A percentile compares a stretch with the other conserved stretches of the same genome.
Conservation (phyloP, 2,113 vertebrate species). For the Synchiropus splendidus region DNA sequence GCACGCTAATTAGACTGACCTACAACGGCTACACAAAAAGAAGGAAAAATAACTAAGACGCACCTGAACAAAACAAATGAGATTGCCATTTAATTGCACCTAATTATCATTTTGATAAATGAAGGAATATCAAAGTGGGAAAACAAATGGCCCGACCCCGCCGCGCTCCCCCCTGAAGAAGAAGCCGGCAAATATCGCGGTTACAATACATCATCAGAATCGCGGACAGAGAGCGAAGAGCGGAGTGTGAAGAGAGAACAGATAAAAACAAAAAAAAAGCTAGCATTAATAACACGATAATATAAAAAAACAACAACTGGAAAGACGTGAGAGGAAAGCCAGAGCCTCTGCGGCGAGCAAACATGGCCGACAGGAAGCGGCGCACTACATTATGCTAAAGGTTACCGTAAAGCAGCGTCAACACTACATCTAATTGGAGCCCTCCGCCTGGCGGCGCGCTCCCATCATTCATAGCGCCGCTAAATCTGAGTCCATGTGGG, state of each 20-base stretch:
- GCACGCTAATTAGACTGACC: conserved; percentile 53
- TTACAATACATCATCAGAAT: conserved; percentile 67
- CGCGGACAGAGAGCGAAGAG: conserved; percentile 30
- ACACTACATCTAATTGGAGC: conserved; percentile 65
- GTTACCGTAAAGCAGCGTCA: conserved; percentile 65
- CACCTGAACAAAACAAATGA: conserved; percentile 74
- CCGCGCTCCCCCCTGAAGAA: conserved; percentile 52
- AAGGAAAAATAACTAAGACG: conserved; percentile 54
- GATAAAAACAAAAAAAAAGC: conserved; percentile 49
- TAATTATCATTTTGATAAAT: conserved; percentile 83
- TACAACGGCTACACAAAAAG: conserved; percentile 43
- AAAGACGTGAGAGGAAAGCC: conserved; percentile 47
- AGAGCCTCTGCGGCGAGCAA: conserved; percentile 45
- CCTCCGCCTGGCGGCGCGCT: conserved; percentile 33
- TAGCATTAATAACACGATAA: conserved; percentile 57
- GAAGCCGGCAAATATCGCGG: conserved; percentile 52
- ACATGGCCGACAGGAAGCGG: conserved; percentile 44
- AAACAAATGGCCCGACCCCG: conserved; percentile 62
- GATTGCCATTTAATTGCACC: conserved; percentile 76
- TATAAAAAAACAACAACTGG: conserved; percentile 33
- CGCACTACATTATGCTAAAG: conserved; percentile 64
- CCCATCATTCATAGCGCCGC: conserved; percentile 57
- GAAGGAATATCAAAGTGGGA: conserved; percentile 66
- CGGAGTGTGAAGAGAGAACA: conserved; percentile 11
- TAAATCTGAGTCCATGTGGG: conserved; percentile 42